Evolutionary conservation across 2,113 vertebrate species (phyloP).

Genomic region (Marcusenius ussheri): DNA sequence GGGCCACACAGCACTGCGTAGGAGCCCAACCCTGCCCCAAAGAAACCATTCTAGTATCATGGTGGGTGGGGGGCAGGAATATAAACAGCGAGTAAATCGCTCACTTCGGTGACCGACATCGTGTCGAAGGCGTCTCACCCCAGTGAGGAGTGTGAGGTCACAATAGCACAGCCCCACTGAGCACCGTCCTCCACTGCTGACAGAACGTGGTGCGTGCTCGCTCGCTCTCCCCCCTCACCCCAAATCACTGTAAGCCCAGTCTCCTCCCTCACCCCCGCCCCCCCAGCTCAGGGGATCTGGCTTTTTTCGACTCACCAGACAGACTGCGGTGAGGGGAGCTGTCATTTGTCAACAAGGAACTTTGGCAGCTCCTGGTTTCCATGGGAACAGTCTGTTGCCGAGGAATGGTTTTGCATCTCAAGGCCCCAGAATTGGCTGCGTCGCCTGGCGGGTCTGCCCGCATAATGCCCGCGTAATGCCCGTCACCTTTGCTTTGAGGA

Average conservation of each 20-base stretch:
- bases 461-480: conserved; percentile 19
- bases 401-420: conserved; percentile 71
- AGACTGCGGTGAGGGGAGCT: conserved; percentile 67
- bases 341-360: conserved; percentile 81
- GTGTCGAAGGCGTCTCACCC: background rate
- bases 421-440: conserved; percentile 58
- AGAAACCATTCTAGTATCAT: background rate
- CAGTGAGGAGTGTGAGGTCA: background rate
- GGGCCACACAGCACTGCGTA: background rate
- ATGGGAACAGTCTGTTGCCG: conserved; percentile 83
- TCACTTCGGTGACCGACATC: background rate
- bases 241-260: conserved; percentile 57
- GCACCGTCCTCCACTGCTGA: background rate
- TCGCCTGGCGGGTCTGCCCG: conserved; percentile 46
- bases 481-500: conserved; percentile 38
- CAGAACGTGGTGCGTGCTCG: background rate
- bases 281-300: conserved; percentile 63
- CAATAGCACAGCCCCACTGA: background rate
- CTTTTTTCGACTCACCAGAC: conserved; percentile 61
- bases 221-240: conserved; percentile 6
- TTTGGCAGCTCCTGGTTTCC: conserved; percentile 76
- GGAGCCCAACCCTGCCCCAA: background rate
- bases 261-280: background rate
- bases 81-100: background rate
- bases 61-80: background rate